Evolutionary conservation across 1,140 invertebrate genomes (phyloP), one percentile per base, ranked within the genome.

Genomic region (Drosophila yakuba): DNA sequence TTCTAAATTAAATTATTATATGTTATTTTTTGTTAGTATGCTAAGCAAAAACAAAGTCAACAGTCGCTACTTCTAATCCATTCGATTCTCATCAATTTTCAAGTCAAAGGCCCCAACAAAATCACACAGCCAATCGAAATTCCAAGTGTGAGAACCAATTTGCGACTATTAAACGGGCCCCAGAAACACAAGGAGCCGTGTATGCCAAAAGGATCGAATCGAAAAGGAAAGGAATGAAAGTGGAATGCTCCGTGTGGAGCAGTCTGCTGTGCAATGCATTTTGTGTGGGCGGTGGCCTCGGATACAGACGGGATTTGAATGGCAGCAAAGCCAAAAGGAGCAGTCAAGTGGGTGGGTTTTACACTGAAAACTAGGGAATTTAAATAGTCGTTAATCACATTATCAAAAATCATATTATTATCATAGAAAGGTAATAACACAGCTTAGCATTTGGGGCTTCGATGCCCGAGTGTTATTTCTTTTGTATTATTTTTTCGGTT

Each of bases 81-180:
- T 44, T 51, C 54, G 60, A 64, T 74, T 64, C 61, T 41, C 52
- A 71, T 74, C 56, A 56, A 68, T 68, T 66, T 28, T 36, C 36
- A 45, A 68, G 64, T 68, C 47, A 68, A 68, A 68, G 47, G 61
- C 28, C 38, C 52, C 68, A 44, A 60, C 45, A 57, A 63, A 75
- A 86, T 77, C 77, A 74, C 56, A 50, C 64, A 62, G 78, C 60
- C 67, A 81, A 78, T 86, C 48, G 74, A 67, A 81, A 74, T 86
- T 64, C 68, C 64, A 78, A 62, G 79, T 67, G 82, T 85, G 83
- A 71, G 74, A 88, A 86, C 75, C 82, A 86, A 86, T 86, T 86
- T 86, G 79, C 71, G 79, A 88, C 82, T 88, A 82, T 83, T 88
- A 88, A 86, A 86, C 80, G 82, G 61, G 75, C 59, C 57, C 83